Evolutionary conservation across 2,113 vertebrate genomes (phyloP), one percentile per base, ranked within the genome.

Genomic region (Romanogobio albipinnatus): DNA sequence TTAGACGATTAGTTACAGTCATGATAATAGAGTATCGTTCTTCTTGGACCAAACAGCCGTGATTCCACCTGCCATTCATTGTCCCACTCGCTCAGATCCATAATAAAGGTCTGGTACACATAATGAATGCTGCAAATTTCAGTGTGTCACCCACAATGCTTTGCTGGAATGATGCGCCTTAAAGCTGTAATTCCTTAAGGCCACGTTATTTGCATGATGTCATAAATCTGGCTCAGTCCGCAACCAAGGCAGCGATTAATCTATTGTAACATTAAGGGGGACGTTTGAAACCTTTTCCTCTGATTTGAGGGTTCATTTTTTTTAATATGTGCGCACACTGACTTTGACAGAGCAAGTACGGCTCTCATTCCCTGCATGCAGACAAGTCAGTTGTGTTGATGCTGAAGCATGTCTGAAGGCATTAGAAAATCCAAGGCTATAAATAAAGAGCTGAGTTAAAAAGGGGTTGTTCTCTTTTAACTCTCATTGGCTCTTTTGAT

Each of bases 91-190:
- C 24, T 84, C 74, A 82, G 61, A 86, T 81, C 49, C 64, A 77
- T 85, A 85, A 90, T 90, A 86, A 88, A 89, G 75, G 76, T 59
- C 53, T 45, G 36, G 56, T 86, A 85, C 79, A 56, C 78, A 84
- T 82, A 76, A 83, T 71, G 68, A 86, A 88, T 86, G 75, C 19
- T 58, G 43, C 29, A 53, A 87, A 87, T 71, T 68, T 66, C 70
- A 19, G 45, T 45, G 59, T 87, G 83, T 82, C 84, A 70, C 9
- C 15, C 59, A 49, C 78, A 84, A 83, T 84, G 84, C 26, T 58
- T 39, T 47, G 58, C 71, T 66, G 66, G 58, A 71, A 66, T 56
- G 43, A 13, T 78, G 53, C 47, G 24, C 81, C 76, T 87, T 74
- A 71, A 84, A 68, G 58, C 39, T 13, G 19, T 76, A 49, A 88